Percentiles rank a stretch among this genome's conserved stretches.
Conservation (phyloP, 2,797 vertebrate species). For the Acanthornis magna region DNA sequence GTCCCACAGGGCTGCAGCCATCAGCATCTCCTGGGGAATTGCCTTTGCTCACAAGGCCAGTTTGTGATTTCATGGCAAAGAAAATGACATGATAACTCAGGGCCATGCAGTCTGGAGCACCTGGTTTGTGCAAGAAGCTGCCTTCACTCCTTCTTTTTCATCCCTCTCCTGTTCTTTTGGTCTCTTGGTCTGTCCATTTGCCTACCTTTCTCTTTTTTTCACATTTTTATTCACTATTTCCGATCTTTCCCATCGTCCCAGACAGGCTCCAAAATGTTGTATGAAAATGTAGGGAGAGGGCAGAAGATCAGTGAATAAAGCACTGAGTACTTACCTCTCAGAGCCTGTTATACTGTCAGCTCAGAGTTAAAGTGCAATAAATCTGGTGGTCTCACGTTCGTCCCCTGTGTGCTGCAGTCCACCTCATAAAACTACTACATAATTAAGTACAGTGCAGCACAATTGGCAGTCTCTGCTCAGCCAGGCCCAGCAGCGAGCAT, state of each 20-base stretch:
- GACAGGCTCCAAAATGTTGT: not conserved
- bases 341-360: conserved; percentile 55
- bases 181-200: not conserved
- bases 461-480: conserved; percentile 56
- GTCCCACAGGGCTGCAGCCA: not conserved
- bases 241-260: not conserved
- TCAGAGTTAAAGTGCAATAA: conserved; percentile 52
- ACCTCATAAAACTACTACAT: conserved; percentile 73
- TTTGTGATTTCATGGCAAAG: not conserved
- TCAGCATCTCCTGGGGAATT: not conserved
- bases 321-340: conserved; percentile 33
- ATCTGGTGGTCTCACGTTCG: conserved; percentile 59
- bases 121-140: not conserved
- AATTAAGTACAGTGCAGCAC: conserved; percentile 65
- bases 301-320: conserved; percentile 34
- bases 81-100: not conserved
- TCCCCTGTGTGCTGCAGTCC: conserved; percentile 45
- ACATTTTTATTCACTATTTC: not conserved
- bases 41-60: not conserved
- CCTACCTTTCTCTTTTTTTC: not conserved
- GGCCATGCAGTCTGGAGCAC: not conserved
- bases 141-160: not conserved
- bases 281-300: conserved; percentile 2
- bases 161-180: not conserved
- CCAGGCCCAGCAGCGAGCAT: conserved; percentile 20